phyloP scores from a whole-genome alignment of 2,888 invertebrate species.

The Beris chalybata region DNA sequence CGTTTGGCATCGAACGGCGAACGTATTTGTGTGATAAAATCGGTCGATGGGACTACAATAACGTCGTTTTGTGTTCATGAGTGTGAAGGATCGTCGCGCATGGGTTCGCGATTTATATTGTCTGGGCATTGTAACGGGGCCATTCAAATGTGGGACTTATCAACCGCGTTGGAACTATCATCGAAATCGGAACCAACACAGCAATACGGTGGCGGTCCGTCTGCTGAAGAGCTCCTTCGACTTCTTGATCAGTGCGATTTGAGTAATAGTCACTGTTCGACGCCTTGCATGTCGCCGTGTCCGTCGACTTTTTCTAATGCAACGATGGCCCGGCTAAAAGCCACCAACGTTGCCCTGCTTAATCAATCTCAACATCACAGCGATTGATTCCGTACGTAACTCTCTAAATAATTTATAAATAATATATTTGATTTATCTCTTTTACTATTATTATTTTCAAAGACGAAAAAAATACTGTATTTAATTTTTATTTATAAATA shows the following conservation, averaged over 20 bases:
- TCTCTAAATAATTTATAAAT: slow-evolving; percentile 6
- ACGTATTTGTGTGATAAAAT: slow-evolving; percentile 90
- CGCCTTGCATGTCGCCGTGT: slow-evolving; percentile 72
- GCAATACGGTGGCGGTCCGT: slow-evolving; percentile 81
- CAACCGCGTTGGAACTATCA: slow-evolving; percentile 71
- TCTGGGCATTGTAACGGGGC: slow-evolving; percentile 92
- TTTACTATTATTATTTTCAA: too few species aligned
- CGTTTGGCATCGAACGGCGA: slow-evolving; percentile 94
- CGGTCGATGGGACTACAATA: slow-evolving; percentile 91
- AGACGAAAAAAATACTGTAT: too few species aligned
- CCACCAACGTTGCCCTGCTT: slow-evolving; percentile 66
- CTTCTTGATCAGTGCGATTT: slow-evolving; percentile 93
- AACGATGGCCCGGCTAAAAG: slow-evolving; percentile 60
- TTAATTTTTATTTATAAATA: too few species aligned
- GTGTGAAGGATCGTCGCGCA: slow-evolving; percentile 93
- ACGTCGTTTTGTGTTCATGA: slow-evolving; percentile 97
- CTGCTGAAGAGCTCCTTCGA: slow-evolving; percentile 85
- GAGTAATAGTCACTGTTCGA: slow-evolving; percentile 75
- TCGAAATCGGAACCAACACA: slow-evolving; percentile 56
- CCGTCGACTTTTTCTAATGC: slow-evolving; percentile 60
- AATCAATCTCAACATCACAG: slow-evolving; percentile 57
- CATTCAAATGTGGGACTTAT: slow-evolving; percentile 98
- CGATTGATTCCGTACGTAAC: slow-evolving; percentile 39
- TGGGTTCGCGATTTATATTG: slow-evolving; percentile 87
- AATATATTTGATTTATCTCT: too few species aligned